phyloP scores from a whole-genome alignment of 1,140 invertebrate species.

The Dinothrombium tinctorium region DNA sequence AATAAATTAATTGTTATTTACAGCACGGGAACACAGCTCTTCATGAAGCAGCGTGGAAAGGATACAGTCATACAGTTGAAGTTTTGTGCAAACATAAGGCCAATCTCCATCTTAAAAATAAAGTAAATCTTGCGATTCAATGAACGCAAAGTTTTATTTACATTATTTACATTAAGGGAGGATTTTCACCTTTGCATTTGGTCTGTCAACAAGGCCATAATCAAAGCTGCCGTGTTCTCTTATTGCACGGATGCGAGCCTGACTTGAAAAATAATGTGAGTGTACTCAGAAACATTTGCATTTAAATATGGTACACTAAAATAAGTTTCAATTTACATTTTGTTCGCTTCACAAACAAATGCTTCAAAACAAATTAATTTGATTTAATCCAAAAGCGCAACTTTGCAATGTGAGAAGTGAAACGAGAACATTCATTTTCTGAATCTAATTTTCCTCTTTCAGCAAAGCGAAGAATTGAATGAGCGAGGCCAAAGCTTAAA shows the following conservation, averaged over 20 bases:
- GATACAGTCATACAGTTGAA: slow-evolving; percentile 56
- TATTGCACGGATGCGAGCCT: slow-evolving; percentile 59
- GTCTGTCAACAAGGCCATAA: slow-evolving; percentile 90
- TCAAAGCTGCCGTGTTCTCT: slow-evolving; percentile 64
- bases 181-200: slow-evolving; percentile 75
- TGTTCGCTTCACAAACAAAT: background rate
- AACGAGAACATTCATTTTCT: no score
- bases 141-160: background rate
- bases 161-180: slow-evolving; percentile 29
- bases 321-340: background rate
- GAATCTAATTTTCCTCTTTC: no score
- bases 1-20: no score
- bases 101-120: slow-evolving; percentile 47
- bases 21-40: slow-evolving; percentile 56
- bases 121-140: slow-evolving; percentile 18
- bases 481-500: no score
- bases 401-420: no score
- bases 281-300: no score
- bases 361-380: no score
- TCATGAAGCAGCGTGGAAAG: slow-evolving; percentile 83
- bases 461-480: no score
- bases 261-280: slow-evolving; percentile 73
- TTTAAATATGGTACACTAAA: background rate
- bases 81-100: slow-evolving; percentile 41
- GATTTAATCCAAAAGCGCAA: no score